These are phyloP conservation scores for Synanceia verrucosa DNA, from an alignment of 2,797 vertebrate species.

Conservation along the genomic window DNA sequence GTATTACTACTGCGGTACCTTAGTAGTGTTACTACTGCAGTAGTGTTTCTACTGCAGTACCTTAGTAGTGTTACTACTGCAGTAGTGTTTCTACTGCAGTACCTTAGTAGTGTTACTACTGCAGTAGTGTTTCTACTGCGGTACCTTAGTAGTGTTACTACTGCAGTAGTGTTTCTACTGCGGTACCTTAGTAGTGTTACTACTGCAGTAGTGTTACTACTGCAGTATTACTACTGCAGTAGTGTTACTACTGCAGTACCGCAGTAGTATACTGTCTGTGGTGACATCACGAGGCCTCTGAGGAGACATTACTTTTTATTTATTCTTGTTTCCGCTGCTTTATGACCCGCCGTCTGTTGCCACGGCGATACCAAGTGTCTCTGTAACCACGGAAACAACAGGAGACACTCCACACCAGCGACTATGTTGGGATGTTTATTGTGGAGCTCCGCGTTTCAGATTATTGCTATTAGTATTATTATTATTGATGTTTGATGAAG, in stretches of 20 bases:
- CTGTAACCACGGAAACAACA: constrained; percentile 59
- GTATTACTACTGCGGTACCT: too few relatives aligned
- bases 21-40: too few relatives aligned
- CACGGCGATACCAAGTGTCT: constrained; percentile 46
- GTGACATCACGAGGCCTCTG: not conserved
- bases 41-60: too few relatives aligned
- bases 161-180: too few relatives aligned
- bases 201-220: not conserved
- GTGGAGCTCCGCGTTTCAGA: not conserved
- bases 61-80: too few relatives aligned
- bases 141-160: not conserved
- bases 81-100: too few relatives aligned
- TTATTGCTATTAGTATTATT: too few relatives aligned
- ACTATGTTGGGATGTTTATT: not conserved
- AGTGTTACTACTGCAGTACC: not conserved
- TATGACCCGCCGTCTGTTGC: constrained; percentile 48
- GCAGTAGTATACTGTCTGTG: not conserved
- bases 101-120: too few relatives aligned
- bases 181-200: not conserved
- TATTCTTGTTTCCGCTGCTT: constrained; percentile 16
- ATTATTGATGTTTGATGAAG: too few relatives aligned
- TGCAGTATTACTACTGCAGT: not conserved
- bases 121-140: too few relatives aligned
- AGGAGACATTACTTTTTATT: constrained; percentile 23
- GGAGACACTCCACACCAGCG: constrained; percentile 18